A percentile compares a stretch with the other conserved stretches of the same genome.
These are phyloP conservation scores for Melanotaenia boesemani DNA, from an alignment of 2,797 vertebrate species.

Conservation along the genomic window DNA sequence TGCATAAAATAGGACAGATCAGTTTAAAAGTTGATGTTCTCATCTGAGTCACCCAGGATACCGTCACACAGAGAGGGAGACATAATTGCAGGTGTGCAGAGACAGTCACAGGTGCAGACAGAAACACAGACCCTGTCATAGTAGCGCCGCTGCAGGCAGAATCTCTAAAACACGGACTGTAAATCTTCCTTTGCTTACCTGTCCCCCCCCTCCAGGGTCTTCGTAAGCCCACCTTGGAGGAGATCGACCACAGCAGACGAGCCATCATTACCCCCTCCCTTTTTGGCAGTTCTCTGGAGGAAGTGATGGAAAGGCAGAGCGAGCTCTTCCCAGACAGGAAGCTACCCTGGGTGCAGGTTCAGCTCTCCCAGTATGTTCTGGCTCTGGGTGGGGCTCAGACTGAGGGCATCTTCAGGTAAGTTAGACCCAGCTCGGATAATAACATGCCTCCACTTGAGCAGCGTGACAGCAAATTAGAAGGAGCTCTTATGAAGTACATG, in stretches of 20 bases:
- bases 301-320: slow-evolving; percentile 91
- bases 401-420: slow-evolving; percentile 94
- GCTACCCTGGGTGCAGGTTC: slow-evolving; percentile 93
- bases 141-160: slow-evolving; percentile 61
- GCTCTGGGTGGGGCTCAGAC: slow-evolving; percentile 90
- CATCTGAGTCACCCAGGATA: slow-evolving; percentile 49
- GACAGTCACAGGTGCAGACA: slow-evolving; percentile 56
- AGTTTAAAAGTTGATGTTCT: neutral
- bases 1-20: no score
- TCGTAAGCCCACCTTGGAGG: slow-evolving; percentile 90
- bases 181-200: slow-evolving; percentile 37
- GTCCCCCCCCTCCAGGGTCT: slow-evolving; percentile 82
- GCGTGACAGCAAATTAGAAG: slow-evolving; percentile 40
- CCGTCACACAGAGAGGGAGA: slow-evolving; percentile 29
- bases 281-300: slow-evolving; percentile 92
- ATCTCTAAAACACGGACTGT: slow-evolving; percentile 37
- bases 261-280: slow-evolving; percentile 91
- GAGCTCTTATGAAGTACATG: slow-evolving; percentile 16
- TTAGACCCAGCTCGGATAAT: slow-evolving; percentile 3
- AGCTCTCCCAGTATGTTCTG: slow-evolving; percentile 91
- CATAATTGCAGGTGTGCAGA: slow-evolving; percentile 66
- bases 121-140: slow-evolving; percentile 52
- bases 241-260: slow-evolving; percentile 88
- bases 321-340: slow-evolving; percentile 88
- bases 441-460: slow-evolving; percentile 25